Conservation (phyloP, 2,113 vertebrate species). For the Spea bombifrons region DNA sequence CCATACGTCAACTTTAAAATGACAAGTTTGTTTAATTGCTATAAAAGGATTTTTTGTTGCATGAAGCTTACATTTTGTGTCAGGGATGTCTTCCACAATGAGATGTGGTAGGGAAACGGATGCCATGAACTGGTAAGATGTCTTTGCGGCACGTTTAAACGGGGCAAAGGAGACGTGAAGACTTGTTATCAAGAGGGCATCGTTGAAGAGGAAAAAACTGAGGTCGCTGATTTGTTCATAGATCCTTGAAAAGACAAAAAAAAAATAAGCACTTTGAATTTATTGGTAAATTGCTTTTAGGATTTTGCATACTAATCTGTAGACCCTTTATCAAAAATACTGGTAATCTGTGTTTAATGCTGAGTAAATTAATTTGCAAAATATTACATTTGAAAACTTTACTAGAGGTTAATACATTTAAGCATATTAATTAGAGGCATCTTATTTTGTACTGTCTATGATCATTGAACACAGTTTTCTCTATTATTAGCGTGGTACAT, state of each 20-base stretch:
- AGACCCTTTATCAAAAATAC: background rate
- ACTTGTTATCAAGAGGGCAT: slow-evolving; percentile 63
- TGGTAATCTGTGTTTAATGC: background rate
- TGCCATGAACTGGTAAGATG: slow-evolving; percentile 71
- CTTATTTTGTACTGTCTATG: too few relatives aligned
- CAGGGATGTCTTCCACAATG: slow-evolving; percentile 62
- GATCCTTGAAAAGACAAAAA: slow-evolving; percentile 53
- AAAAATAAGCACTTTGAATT: background rate
- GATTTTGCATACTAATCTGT: background rate
- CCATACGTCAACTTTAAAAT: too few relatives aligned
- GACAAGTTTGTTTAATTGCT: too few relatives aligned
- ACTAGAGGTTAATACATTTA: too few relatives aligned
- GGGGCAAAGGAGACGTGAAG: slow-evolving; percentile 57
- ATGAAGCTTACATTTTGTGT: slow-evolving; percentile 69
- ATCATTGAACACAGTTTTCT: too few relatives aligned
- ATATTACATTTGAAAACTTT: too few relatives aligned
- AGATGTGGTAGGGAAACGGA: slow-evolving; percentile 68
- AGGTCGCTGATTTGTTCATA: slow-evolving; percentile 67
- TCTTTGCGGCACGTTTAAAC: slow-evolving; percentile 60
- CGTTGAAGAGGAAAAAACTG: slow-evolving; percentile 78
- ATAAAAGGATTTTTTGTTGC: background rate
- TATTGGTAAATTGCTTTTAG: background rate
- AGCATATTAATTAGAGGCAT: too few relatives aligned
- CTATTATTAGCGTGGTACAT: too few relatives aligned
- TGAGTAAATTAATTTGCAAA: background rate